Conservation (phyloP, 2,113 vertebrate species). For the Spermophilus dauricus region DNA sequence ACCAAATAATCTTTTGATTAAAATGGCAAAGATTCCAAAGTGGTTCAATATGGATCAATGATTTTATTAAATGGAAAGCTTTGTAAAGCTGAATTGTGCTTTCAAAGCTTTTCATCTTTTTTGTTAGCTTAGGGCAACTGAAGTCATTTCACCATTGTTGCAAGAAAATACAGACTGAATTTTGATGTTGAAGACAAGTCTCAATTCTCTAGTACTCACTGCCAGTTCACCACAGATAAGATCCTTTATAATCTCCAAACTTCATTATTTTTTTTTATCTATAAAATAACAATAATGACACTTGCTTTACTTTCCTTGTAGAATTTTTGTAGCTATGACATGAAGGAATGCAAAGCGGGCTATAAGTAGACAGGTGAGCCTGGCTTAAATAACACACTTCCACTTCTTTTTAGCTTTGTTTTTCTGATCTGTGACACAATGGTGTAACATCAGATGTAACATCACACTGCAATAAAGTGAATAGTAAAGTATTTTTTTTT, state of each 20-base stretch:
- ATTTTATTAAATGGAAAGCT: neutral
- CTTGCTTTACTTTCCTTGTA: neutral
- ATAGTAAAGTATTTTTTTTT: neutral
- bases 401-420: neutral
- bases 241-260: neutral
- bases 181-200: neutral
- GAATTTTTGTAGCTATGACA: neutral
- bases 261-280: neutral
- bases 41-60: neutral
- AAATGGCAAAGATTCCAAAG: conserved; percentile 9
- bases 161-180: neutral
- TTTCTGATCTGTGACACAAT: neutral
- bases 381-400: neutral
- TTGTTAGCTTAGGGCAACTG: neutral
- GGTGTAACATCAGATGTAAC: neutral
- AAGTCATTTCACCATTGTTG: neutral
- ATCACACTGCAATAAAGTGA: neutral
- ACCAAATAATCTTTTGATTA: conserved; percentile 26
- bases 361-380: neutral
- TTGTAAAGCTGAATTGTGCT: neutral
- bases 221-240: neutral
- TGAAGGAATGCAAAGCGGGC: neutral
- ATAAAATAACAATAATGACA: neutral
- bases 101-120: neutral
- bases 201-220: neutral